These are phyloP conservation scores for Andricus quercusramuli DNA, from an alignment of 2,888 invertebrate genomes.

Conservation along the genomic window DNA sequence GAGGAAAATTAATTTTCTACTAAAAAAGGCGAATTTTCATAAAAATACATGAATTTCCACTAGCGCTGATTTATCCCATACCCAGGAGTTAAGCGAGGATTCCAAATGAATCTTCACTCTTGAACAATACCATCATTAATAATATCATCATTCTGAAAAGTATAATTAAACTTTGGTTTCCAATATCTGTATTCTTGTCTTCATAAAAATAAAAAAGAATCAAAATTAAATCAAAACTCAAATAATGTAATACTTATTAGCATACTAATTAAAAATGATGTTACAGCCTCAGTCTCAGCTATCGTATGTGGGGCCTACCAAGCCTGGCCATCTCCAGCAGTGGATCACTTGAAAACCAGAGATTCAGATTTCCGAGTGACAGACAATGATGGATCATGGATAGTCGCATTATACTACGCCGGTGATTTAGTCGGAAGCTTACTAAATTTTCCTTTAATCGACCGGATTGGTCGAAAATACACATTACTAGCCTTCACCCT, in stretches of 20 bases:
- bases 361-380: slow-evolving; percentile 23
- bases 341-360: slow-evolving; percentile 12
- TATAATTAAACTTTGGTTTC: too few relatives aligned
- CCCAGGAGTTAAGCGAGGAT: too few relatives aligned
- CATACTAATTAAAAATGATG: neutral
- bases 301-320: slow-evolving; percentile 31
- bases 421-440: slow-evolving; percentile 29
- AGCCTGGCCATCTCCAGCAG: slow-evolving; percentile 38
- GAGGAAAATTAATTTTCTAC: too few relatives aligned
- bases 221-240: too few relatives aligned
- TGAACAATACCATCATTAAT: too few relatives aligned
- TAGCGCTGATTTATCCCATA: too few relatives aligned
- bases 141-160: too few relatives aligned
- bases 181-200: too few relatives aligned
- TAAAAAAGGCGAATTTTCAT: too few relatives aligned
- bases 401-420: slow-evolving; percentile 18
- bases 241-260: neutral
- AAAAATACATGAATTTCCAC: too few relatives aligned
- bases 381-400: slow-evolving; percentile 19
- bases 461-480: slow-evolving; percentile 20
- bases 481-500: slow-evolving; percentile 18
- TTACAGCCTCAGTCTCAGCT: slow-evolving; percentile 26
- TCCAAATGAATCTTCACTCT: too few relatives aligned
- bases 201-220: too few relatives aligned
- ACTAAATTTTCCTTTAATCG: slow-evolving; percentile 23